These are phyloP conservation scores for Watsonalla binaria DNA, from an alignment of 2,888 invertebrate genomes.

Conservation along the genomic window DNA sequence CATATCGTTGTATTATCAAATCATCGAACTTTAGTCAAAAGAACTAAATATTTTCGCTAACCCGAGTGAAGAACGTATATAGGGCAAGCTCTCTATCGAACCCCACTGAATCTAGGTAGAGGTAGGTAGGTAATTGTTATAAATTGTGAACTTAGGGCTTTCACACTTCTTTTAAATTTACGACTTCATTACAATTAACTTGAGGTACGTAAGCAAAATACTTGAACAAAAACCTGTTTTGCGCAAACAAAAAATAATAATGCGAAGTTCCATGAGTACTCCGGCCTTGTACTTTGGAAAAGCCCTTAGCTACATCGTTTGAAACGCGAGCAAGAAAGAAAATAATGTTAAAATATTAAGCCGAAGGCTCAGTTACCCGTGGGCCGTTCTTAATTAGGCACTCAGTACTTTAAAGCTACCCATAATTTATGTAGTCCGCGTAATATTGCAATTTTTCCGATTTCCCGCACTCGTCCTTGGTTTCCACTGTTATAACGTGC, in stretches of 20 bases:
- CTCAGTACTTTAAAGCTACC: conserved; percentile 30
- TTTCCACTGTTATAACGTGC: not conserved
- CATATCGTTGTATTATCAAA: too few species aligned
- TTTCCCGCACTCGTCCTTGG: not conserved
- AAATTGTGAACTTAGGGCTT: too few species aligned
- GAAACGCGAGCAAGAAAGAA: conserved; percentile 19
- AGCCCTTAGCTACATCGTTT: conserved; percentile 6
- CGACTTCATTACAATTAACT: too few species aligned
- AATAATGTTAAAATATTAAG: conserved; percentile 29
- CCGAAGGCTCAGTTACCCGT: conserved; percentile 21
- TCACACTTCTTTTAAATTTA: too few species aligned
- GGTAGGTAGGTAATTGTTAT: too few species aligned
- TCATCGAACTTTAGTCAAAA: too few species aligned
- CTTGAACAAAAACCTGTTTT: not conserved
- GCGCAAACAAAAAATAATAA: not conserved
- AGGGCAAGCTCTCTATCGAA: too few species aligned
- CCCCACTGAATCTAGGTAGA: too few species aligned
- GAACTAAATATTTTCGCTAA: too few species aligned
- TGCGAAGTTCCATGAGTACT: not conserved
- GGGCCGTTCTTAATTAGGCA: conserved; percentile 35
- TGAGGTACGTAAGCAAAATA: too few species aligned
- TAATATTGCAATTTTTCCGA: conserved; percentile 17
- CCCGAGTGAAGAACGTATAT: too few species aligned
- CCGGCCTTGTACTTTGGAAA: not conserved
- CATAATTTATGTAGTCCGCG: conserved; percentile 29